phyloP scores from a whole-genome alignment of 2,888 invertebrate genomes.

The Drosophila pseudotalamancana region DNA sequence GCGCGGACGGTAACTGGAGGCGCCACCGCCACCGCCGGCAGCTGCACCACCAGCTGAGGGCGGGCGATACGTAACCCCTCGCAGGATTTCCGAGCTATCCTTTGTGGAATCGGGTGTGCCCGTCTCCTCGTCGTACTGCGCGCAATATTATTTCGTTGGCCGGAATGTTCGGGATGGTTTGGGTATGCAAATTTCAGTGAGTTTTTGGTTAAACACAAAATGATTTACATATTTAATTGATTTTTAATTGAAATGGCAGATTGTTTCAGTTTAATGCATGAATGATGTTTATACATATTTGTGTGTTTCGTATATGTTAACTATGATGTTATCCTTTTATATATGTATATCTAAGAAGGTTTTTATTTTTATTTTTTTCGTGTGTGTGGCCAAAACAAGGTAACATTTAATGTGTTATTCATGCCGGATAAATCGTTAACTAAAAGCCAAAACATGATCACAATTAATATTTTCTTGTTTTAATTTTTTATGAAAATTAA shows the following conservation, averaged over 20 bases:
- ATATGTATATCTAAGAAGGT: constrained; percentile 1
- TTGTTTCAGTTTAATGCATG: constrained; percentile 35
- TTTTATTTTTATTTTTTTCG: constrained; percentile 8
- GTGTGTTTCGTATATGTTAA: constrained; percentile 22
- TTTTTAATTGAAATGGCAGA: constrained; percentile 72
- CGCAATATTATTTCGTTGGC: constrained; percentile 1
- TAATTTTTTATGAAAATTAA: constrained; percentile 4
- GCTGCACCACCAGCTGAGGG: constrained; percentile 72
- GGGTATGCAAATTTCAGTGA: constrained; percentile 69
- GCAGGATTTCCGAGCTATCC: constrained; percentile 85
- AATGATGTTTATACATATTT: constrained; percentile 5
- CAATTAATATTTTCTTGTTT: constrained; percentile 2
- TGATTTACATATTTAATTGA: constrained; percentile 78
- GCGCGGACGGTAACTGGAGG: constrained; percentile 72
- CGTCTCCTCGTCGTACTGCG: constrained; percentile 85
- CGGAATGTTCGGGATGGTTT: constrained; percentile 22
- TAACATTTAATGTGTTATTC: constrained; percentile 49
- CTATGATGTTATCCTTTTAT: constrained; percentile 24
- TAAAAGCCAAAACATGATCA: constrained; percentile 43
- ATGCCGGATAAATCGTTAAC: constrained; percentile 40
- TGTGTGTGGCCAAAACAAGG: constrained; percentile 37
- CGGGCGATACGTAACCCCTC: constrained; percentile 88
- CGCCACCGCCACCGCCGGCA: constrained; percentile 53
- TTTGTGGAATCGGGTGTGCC: constrained; percentile 85
- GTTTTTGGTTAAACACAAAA: constrained; percentile 76